A percentile compares a stretch with the other conserved stretches of the same genome.
These are phyloP conservation scores for Acanthosepion pharaonis DNA, from an alignment of 2,888 invertebrate genomes.

Conservation along the genomic window DNA sequence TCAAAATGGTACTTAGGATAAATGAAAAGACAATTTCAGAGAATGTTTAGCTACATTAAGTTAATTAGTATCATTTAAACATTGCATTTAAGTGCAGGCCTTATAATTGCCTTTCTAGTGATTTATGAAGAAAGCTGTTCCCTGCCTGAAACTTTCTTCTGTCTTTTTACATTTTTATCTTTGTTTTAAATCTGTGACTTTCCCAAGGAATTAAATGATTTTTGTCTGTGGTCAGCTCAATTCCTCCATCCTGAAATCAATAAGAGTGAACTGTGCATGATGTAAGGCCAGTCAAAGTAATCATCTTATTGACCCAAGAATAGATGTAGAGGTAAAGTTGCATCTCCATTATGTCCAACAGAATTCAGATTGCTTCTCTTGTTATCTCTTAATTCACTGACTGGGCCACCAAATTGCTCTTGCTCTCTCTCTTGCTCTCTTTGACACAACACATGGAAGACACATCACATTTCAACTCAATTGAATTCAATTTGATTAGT, in stretches of 20 bases:
- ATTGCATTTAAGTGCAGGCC: background rate
- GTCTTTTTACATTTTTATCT: background rate
- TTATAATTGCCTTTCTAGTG: background rate
- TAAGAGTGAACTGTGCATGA: background rate
- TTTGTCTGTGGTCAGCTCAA: background rate
- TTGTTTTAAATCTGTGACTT: background rate
- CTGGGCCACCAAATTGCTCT: background rate
- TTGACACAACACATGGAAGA: too few species aligned
- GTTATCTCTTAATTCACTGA: conserved; percentile 3
- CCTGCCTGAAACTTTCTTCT: conserved; percentile 10
- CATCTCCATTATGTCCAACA: background rate
- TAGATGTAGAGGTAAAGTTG: background rate
- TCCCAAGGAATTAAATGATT: background rate
- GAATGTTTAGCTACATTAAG: too few species aligned
- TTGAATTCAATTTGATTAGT: too few species aligned
- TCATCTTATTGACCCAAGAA: conserved; percentile 18
- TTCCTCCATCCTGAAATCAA: too few species aligned
- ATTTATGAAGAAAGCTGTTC: background rate
- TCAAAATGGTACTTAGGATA: too few species aligned
- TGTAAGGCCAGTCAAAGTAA: background rate
- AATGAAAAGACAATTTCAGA: too few species aligned
- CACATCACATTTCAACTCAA: too few species aligned
- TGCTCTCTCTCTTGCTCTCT: too few species aligned
- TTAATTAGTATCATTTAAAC: background rate
- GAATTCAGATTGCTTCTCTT: background rate